Evolutionary conservation across 2,888 invertebrate genomes (phyloP).

Genomic region (Pachliopta kotzebuea): DNA sequence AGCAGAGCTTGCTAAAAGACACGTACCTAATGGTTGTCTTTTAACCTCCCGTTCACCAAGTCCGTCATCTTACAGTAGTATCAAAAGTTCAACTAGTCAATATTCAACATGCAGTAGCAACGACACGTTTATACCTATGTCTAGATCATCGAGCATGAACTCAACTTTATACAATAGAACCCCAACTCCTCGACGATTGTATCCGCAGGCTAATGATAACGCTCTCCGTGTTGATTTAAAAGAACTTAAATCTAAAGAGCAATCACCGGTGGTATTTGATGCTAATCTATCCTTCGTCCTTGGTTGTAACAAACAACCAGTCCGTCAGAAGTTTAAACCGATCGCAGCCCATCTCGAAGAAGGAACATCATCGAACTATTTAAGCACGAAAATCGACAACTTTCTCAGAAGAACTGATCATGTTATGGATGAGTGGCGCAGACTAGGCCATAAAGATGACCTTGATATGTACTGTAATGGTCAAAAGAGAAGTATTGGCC

Average conservation of each 20-base stretch:
- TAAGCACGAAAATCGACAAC: constrained; percentile 88
- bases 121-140: constrained; percentile 64
- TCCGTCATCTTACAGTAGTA: constrained; percentile 68
- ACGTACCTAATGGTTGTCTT: constrained; percentile 53
- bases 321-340: constrained; percentile 84
- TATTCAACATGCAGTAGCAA: constrained; percentile 75
- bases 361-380: constrained; percentile 87
- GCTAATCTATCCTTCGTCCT: constrained; percentile 90
- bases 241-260: constrained; percentile 84
- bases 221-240: constrained; percentile 74
- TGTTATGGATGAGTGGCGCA: constrained; percentile 92
- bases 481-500: constrained; percentile 70
- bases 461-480: constrained; percentile 56
- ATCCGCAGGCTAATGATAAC: constrained; percentile 81
- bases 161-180: constrained; percentile 64
- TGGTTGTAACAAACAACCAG: constrained; percentile 85
- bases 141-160: constrained; percentile 67
- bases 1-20: constrained; percentile 70
- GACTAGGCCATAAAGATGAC: constrained; percentile 83
- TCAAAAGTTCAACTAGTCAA: constrained; percentile 65
- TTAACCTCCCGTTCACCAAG: constrained; percentile 80
- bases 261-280: constrained; percentile 89
- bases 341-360: constrained; percentile 89
- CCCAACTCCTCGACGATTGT: constrained; percentile 84
- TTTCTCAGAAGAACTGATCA: constrained; percentile 92